Evolutionary conservation across 2,797 vertebrate genomes (phyloP).

Genomic region (Carduelis carduelis): DNA sequence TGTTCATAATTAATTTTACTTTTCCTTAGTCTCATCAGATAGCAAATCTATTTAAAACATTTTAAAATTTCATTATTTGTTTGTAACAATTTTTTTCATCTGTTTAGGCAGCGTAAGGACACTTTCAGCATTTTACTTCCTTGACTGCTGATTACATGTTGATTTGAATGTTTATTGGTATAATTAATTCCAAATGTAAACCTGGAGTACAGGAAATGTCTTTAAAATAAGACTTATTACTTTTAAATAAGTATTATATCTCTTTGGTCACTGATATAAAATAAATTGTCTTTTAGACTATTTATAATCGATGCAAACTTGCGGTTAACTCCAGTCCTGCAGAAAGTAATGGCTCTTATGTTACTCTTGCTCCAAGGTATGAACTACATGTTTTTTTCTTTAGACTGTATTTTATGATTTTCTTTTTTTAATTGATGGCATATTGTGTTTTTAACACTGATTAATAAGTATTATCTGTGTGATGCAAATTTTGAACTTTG

Average conservation of each 20-base stretch:
- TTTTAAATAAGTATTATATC: background rate
- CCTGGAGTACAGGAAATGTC: background rate
- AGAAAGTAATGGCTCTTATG: constrained; percentile 52
- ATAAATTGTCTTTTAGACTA: constrained; percentile 72
- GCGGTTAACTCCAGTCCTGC: constrained; percentile 73
- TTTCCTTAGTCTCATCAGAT: background rate
- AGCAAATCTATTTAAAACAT: background rate
- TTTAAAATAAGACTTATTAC: background rate
- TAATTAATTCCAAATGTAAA: background rate
- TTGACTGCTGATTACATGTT: background rate
- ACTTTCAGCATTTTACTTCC: background rate
- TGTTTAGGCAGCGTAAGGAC: background rate
- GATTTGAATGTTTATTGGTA: background rate
- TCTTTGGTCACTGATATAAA: constrained; percentile 3
- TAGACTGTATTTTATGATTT: background rate
- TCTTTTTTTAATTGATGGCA: background rate
- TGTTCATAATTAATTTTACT: background rate
- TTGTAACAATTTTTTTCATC: background rate
- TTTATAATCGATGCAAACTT: constrained; percentile 79
- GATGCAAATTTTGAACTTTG: background rate
- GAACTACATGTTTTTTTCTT: background rate
- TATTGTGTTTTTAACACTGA: background rate
- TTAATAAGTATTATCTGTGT: background rate
- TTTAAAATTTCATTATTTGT: background rate
- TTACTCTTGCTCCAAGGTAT: constrained; percentile 67